phyloP scores from a whole-genome alignment of 2,888 invertebrate genomes.

The Luperina nickerlii region DNA sequence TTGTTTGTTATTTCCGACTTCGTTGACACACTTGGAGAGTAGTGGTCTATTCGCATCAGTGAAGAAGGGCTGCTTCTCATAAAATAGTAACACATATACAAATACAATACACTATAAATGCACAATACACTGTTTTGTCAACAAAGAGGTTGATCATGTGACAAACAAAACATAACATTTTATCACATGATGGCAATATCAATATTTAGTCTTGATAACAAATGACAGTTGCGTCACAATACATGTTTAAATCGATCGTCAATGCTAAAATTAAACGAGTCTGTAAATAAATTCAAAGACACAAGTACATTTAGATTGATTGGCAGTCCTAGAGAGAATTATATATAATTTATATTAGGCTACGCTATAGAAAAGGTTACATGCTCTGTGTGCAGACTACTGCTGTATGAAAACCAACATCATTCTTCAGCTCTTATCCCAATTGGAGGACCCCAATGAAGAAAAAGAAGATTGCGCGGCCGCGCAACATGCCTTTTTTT shows the following conservation, averaged over 20 bases:
- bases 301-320: conserved; percentile 32
- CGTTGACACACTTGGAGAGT: too few species aligned
- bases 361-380: neutral
- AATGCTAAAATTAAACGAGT: conserved; percentile 38
- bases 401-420: neutral
- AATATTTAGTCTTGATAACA: conserved; percentile 12
- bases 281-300: conserved; percentile 50
- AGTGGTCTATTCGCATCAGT: too few species aligned
- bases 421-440: neutral
- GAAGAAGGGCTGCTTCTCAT: neutral
- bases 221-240: conserved; percentile 25
- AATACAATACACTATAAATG: too few species aligned
- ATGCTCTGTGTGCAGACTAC: neutral
- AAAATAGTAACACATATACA: too few species aligned
- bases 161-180: neutral
- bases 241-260: conserved; percentile 32
- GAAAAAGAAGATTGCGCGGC: too few species aligned
- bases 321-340: conserved; percentile 28
- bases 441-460: too few species aligned
- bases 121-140: too few species aligned
- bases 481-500: too few species aligned
- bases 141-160: neutral
- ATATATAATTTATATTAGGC: conserved; percentile 14
- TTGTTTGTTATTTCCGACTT: too few species aligned
- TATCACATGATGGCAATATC: conserved; percentile 37